Base-by-base conservation (phyloP, 2,797 vertebrate species). In the Myotis myotis region DNA sequence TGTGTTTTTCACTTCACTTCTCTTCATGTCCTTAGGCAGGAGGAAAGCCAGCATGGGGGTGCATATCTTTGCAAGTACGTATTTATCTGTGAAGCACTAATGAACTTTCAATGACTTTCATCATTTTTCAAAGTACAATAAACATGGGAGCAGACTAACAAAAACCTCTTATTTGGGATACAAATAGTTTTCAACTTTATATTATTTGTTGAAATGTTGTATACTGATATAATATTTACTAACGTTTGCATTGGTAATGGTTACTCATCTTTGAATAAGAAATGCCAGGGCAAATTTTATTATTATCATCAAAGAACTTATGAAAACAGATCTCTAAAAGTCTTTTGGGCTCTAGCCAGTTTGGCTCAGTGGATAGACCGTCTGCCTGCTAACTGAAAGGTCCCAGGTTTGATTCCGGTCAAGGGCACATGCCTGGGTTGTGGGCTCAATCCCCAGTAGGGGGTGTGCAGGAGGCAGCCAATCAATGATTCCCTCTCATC, bases 71-170 rank as follows among this genome's bases (percentile, higher is more conserved):
- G 96, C 97, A 93, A 97, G 94, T 97, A 30, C 28, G 10, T 3
- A 94, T 97, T 97, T 97, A 94, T 98, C 96, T 97, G 94, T 97
- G 95, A 97, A 97, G 96, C 95, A 97, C 91, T 95, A 94, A 47
- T 96, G 80, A 98, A 94, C 70, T 95, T 92, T 20, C 92, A 97
- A 78, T 97, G 95, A 95, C 97, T 98, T 98, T 84, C 94, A 96
- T 95, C 97, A 96, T 96, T 98, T 97, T 96, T 92, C 96, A 95
- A 97, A 97, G 49, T 71, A 68, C 95, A 95, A 95, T 85, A 98
- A 97, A 97, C 96, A 98, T 95, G 96, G 94, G 96, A 97, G 97
- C 95, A 97, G 97, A 97, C 57, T 87, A 95, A 97, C 93, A 93
- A 96, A 97, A 97, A 15, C 19, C 68, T 97, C 96, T 95, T 53